These are phyloP conservation scores for Gymnogyps californianus DNA, from an alignment of 2,113 vertebrate species.

Conservation along the genomic window DNA sequence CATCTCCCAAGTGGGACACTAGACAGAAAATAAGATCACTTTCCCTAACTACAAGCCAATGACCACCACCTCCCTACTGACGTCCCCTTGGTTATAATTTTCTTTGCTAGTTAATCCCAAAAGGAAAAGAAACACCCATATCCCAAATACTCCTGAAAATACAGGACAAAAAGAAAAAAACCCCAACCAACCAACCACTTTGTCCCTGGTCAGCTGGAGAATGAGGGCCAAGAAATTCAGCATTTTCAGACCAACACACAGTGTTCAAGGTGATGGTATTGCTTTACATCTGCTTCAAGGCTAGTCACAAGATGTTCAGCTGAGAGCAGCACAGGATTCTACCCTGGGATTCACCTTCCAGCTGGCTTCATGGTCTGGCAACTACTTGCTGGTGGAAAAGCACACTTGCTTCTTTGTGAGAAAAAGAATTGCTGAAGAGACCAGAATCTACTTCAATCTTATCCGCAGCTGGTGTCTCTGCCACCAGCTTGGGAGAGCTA, in stretches of 20 bases:
- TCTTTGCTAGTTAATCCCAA: not conserved
- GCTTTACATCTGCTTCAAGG: not conserved
- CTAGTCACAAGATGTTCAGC: not conserved
- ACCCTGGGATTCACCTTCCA: not conserved
- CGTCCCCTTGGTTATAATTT: not conserved
- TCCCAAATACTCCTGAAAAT: not conserved
- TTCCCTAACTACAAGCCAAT: not conserved
- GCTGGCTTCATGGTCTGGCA: not conserved
- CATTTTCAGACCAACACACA: not conserved
- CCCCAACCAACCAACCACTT: not conserved
- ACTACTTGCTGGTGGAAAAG: not conserved
- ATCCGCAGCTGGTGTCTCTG: not conserved
- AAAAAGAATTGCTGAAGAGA: not conserved
- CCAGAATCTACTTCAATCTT: not conserved
- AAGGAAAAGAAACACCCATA: not conserved
- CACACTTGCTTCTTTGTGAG: not conserved
- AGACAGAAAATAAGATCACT: not conserved
- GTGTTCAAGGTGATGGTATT: accelerated
- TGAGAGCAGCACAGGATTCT: not conserved
- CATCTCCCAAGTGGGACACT: not conserved
- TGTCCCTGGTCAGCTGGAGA: not conserved
- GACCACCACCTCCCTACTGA: not conserved
- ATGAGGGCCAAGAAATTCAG: not conserved
- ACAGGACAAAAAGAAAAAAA: not conserved
- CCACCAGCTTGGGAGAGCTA: not conserved